Conservation (phyloP, 2,797 vertebrate species). For the Caiman crocodilus region DNA sequence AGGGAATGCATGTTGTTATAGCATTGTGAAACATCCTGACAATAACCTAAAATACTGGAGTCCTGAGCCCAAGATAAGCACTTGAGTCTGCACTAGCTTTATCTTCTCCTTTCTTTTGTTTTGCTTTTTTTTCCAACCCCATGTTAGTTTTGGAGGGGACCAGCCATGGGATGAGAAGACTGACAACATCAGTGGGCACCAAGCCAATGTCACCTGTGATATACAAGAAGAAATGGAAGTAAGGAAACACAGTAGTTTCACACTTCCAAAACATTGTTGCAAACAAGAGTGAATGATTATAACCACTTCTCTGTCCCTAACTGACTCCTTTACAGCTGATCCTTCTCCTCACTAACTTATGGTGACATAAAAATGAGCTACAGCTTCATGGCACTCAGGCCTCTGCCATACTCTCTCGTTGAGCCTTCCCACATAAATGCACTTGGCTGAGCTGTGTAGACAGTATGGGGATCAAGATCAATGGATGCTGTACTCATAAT, state of each 20-base stretch:
- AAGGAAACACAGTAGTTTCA: background rate
- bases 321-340: constrained; percentile 3
- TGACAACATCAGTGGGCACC: background rate
- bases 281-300: background rate
- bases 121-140: background rate
- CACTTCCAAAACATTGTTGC: background rate
- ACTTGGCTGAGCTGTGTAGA: background rate
- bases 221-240: background rate
- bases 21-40: background rate
- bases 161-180: background rate
- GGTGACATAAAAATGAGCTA: background rate
- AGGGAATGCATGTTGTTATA: background rate
- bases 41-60: background rate
- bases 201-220: background rate
- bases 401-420: background rate
- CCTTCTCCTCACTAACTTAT: background rate
- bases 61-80: background rate
- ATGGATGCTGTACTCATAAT: background rate
- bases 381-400: background rate
- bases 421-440: background rate
- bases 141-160: background rate
- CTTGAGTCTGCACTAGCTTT: background rate
- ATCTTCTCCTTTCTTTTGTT: background rate
- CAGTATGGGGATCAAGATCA: background rate
- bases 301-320: background rate